Base-by-base conservation (phyloP, 2,113 vertebrate species). In the Collichthys lucidus region DNA sequence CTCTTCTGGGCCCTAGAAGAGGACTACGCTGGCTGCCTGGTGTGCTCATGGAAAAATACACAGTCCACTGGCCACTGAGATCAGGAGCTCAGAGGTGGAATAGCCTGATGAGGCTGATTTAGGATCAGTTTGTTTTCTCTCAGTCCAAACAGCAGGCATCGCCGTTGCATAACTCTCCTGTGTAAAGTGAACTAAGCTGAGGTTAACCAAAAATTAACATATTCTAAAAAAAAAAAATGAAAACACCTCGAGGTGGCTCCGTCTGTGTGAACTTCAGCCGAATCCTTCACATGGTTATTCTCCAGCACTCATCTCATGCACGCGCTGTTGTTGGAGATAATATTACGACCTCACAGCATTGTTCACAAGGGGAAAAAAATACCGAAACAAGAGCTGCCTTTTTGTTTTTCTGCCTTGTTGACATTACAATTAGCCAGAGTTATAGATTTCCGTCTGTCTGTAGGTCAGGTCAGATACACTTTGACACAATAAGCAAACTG, bases 1-100 rank as follows among this genome's bases (percentile, higher is more conserved):
- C 67, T 62, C 68, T 59, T 82, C 74, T 81, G 60, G 59, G 47
- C 53, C 1, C 0, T 9, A 9, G 68, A 55, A 17, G 65, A 65
- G 60, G 66, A 72, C 50, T 24, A 35, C 19, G 12, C 22, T 24
- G 26, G 15, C 46, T 83, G 67, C 17, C 40, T 72, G 55, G 52
- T 78, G 50, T 10, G 26, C 61, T 84, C 82, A 84, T 86, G 85
- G 85, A 90, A 90, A 87, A 86, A 56, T 65, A 76, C 66, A 84
- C 65, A 76, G 11, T 11, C 68, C 12, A 24, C 57, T 56, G 44
- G 67, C 61, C 15, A 11, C 64, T 44, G 69, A 85, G 72, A 78
- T 79, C 42, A 60, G 70, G 40, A 15, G 75, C 69, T 86, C 40
- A 20, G 42, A 50, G 71, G 44, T 80, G 72, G 69, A 79, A 55